Percentiles rank a stretch among this genome's conserved stretches.
These are phyloP conservation scores for Leuciscus waleckii DNA, from an alignment of 2,797 vertebrate species.

Conservation along the genomic window DNA sequence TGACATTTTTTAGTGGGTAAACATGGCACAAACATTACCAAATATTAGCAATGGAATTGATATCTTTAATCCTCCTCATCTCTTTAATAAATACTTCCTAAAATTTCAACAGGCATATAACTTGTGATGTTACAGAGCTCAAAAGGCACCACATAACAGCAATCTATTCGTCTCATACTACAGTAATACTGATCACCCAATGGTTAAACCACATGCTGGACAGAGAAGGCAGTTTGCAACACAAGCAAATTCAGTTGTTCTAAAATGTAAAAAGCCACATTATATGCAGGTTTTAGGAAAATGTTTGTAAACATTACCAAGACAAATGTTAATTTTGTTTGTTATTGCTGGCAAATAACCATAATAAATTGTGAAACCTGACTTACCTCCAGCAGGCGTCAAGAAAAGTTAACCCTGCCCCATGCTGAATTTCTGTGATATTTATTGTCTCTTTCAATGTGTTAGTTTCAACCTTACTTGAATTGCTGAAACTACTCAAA, in stretches of 20 bases:
- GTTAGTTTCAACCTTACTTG: background rate
- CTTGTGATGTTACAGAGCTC: background rate
- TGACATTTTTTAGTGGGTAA: background rate
- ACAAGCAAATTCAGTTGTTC: background rate
- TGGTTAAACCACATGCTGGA: background rate
- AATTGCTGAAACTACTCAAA: background rate
- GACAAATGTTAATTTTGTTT: background rate
- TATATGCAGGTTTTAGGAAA: background rate
- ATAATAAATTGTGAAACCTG: background rate
- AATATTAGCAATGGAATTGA: background rate
- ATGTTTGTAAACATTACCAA: background rate
- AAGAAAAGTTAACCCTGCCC: background rate
- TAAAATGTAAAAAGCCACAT: background rate
- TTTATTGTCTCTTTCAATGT: background rate
- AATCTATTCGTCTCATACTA: background rate
- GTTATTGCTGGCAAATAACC: background rate
- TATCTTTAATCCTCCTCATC: background rate
- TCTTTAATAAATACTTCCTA: background rate
- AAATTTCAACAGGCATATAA: background rate
- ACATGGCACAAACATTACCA: background rate
- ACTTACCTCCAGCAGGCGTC: background rate
- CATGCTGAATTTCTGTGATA: background rate
- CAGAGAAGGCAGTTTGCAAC: background rate
- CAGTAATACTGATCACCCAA: background rate
- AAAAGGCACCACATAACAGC: background rate